Percentiles rank a stretch among this genome's conserved stretches.
These are phyloP conservation scores for Lycodopsis pacificus DNA, from an alignment of 2,797 vertebrate species.

Conservation along the genomic window DNA sequence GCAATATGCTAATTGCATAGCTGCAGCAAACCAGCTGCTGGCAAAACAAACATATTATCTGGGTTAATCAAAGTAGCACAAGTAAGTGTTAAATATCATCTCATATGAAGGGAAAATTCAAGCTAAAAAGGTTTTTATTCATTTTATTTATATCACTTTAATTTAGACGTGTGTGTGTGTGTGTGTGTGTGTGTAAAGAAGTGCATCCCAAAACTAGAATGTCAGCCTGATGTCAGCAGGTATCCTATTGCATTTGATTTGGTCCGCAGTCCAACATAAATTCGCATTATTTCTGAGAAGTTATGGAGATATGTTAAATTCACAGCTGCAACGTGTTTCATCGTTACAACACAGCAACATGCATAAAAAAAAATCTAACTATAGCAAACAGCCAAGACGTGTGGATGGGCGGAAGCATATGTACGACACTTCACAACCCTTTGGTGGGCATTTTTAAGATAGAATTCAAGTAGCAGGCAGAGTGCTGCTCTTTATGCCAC, in stretches of 20 bases:
- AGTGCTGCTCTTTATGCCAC: conserved; percentile 14
- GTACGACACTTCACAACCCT: background rate
- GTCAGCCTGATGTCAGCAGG: background rate
- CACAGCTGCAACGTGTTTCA: background rate
- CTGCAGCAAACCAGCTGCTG: conserved; percentile 36
- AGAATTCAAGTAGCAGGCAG: conserved; percentile 10
- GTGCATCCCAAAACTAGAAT: background rate
- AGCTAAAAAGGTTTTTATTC: background rate
- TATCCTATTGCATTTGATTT: conserved; percentile 16
- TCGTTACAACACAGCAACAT: background rate
- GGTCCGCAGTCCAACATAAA: conserved; percentile 2
- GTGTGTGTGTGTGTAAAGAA: background rate
- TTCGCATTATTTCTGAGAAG: conserved; percentile 5
- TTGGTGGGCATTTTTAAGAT: conserved; percentile 26
- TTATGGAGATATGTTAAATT: background rate
- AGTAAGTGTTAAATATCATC: conserved; percentile 35
- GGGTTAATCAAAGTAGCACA: conserved; percentile 54
- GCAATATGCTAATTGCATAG: conserved; percentile 49
- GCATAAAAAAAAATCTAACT: background rate
- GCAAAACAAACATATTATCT: conserved; percentile 55
- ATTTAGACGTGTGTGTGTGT: background rate
- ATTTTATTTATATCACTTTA: background rate
- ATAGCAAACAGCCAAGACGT: background rate
- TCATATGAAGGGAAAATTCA: conserved; percentile 17
- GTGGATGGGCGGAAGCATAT: background rate